phyloP scores from a whole-genome alignment of 1,140 invertebrate genomes.

The Octopus bimaculoides region DNA sequence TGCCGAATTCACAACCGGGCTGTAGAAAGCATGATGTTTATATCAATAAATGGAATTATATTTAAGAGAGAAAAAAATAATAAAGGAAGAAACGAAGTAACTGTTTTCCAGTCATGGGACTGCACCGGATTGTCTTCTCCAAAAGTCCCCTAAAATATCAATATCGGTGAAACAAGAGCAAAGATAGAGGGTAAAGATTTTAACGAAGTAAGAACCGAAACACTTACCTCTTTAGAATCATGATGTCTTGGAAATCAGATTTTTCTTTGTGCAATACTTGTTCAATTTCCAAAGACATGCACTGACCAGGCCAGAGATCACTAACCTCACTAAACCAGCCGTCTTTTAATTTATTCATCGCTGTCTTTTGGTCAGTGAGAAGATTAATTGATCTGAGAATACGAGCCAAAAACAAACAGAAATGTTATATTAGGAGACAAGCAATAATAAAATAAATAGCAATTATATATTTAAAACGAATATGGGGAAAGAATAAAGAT shows the following conservation, averaged over 20 bases:
- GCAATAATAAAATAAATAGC: too few species aligned
- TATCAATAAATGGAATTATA: too few species aligned
- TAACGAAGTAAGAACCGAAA: slow-evolving; percentile 26
- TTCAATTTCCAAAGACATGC: slow-evolving; percentile 84
- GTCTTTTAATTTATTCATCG: slow-evolving; percentile 48
- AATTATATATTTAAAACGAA: too few species aligned
- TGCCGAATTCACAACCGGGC: too few species aligned
- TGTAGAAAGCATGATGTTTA: too few species aligned
- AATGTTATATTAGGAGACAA: too few species aligned
- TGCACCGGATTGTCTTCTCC: background rate
- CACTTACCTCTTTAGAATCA: slow-evolving; percentile 82
- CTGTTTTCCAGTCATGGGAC: too few species aligned
- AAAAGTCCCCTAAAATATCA: background rate
- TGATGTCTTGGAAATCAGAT: slow-evolving; percentile 86
- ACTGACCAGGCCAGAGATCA: slow-evolving; percentile 82
- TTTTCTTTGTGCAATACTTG: slow-evolving; percentile 78
- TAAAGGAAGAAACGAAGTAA: too few species aligned
- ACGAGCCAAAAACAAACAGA: too few species aligned
- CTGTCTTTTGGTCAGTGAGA: background rate
- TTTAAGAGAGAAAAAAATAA: too few species aligned
- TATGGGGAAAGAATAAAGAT: too few species aligned
- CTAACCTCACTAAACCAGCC: slow-evolving; percentile 62
- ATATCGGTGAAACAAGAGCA: background rate
- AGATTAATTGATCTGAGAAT: background rate
- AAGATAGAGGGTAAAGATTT: background rate